A percentile compares a stretch with the other conserved stretches of the same genome.
Evolutionary conservation across 2,113 vertebrate species (phyloP).

Genomic region (Mesoclemmys tuberculata): DNA sequence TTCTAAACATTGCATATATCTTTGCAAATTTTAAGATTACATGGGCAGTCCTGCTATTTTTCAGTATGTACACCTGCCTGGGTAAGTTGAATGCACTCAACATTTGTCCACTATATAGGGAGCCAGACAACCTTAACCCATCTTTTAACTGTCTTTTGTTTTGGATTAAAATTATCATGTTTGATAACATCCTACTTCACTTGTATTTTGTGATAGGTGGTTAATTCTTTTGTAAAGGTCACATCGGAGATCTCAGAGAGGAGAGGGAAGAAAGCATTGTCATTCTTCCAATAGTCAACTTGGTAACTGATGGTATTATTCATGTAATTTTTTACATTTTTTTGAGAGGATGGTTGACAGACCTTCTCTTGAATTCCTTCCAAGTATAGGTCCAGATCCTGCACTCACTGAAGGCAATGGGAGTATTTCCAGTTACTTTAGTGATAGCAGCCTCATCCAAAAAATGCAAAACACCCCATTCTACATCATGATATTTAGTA

Average conservation of each 20-base stretch:
- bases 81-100: neutral
- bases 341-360: neutral
- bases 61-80: rapidly evolving
- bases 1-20: neutral
- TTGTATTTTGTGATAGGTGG: neutral
- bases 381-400: neutral
- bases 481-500: neutral
- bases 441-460: neutral
- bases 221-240: neutral
- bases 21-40: neutral
- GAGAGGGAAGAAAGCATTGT: neutral
- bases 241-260: neutral
- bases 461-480: neutral
- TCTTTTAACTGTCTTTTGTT: neutral
- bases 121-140: neutral
- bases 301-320: neutral
- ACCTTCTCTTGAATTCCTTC: neutral
- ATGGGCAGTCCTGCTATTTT: neutral
- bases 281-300: neutral
- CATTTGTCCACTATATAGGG: neutral
- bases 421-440: neutral
- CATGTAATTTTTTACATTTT: neutral
- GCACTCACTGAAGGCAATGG: neutral
- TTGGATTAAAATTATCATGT: neutral
- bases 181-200: neutral